Evolutionary conservation across 2,113 vertebrate species (phyloP), one percentile per base, ranked within the genome.

Genomic region (Psilopsiagon aurifrons): DNA sequence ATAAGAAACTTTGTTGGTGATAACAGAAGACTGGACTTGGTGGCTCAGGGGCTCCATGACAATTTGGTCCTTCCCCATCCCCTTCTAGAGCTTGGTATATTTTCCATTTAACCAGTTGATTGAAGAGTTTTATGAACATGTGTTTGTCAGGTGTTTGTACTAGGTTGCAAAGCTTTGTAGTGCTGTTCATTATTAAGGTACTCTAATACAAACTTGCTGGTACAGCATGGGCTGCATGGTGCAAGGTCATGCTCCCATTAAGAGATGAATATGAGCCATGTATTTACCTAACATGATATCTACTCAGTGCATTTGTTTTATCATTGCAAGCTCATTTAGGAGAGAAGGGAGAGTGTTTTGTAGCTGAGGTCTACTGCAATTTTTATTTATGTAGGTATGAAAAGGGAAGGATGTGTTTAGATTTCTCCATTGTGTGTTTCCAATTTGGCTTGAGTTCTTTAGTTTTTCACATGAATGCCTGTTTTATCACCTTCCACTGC

Each of bases 201-300:
- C 8, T 51, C 23, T 5, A 70, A n/a, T 24, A 17, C 16, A 23
- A 3, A 24, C 27, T 80, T 80, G 11, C 44, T 73, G 77, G 22
- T n/a, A 39, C 35, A 73, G 52, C 41, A 28, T 22, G 46, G 31
- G 12, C 37, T 49, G 51, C 3, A 1, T 23, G n/a, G 8, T 52
- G 37, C 1, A 0, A 31, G 63, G 14, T 83, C 18, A 4, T 1
- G 3, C 11, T 86, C 29, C 41, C 24, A 8, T 1, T 1, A 47
- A 23, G 44, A 49, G 13, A n/a, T 49, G 55, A 44, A 52, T 52
- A 7, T 22, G 29, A 49, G 71, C 41, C 18, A 5, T 43, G 17
- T 16, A 8, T 77, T 91, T 86, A 39, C 23, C 25, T 64, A 39
- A 33, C 2, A 0, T 13, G 11, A 1, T 66, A 19, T 7, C 10